These are phyloP conservation scores for Harpagifer antarcticus DNA, from an alignment of 2,797 vertebrate species.

Conservation along the genomic window DNA sequence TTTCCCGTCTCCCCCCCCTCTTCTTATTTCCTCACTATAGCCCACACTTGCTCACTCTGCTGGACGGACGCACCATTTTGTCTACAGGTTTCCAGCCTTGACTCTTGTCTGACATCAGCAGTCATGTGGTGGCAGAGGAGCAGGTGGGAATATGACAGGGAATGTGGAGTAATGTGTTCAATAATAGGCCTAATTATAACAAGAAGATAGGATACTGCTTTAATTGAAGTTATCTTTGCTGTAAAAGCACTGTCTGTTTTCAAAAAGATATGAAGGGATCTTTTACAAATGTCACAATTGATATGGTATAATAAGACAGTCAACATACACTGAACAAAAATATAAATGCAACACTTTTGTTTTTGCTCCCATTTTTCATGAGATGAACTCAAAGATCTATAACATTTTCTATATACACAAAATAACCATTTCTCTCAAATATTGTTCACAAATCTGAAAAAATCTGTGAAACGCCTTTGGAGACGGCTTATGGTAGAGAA, in stretches of 20 bases:
- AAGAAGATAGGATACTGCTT: neutral
- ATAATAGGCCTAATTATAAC: neutral
- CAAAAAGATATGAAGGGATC: neutral
- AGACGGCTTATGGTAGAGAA: too few relatives aligned
- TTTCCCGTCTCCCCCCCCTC: neutral
- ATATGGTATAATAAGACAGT: too few relatives aligned
- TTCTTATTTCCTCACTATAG: constrained; percentile 15
- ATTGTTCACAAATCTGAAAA: too few relatives aligned
- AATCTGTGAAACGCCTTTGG: too few relatives aligned
- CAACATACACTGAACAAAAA: too few relatives aligned
- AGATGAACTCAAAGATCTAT: too few relatives aligned
- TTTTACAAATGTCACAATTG: neutral
- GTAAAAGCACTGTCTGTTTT: neutral
- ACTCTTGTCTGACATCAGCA: constrained; percentile 72
- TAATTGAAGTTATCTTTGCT: neutral
- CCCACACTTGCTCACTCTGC: constrained; percentile 62
- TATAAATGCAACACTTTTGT: too few relatives aligned
- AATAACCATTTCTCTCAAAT: too few relatives aligned
- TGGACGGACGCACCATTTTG: constrained; percentile 79
- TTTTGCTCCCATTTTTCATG: too few relatives aligned
- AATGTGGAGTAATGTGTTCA: constrained; percentile 6
- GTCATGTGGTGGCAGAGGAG: constrained; percentile 71
- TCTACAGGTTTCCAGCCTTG: constrained; percentile 78
- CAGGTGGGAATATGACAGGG: constrained; percentile 50
- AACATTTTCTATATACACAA: too few relatives aligned